Evolutionary conservation across 1,140 invertebrate species (phyloP), one percentile per base, ranked within the genome.

Genomic region (Aphelinus atriplicis): DNA sequence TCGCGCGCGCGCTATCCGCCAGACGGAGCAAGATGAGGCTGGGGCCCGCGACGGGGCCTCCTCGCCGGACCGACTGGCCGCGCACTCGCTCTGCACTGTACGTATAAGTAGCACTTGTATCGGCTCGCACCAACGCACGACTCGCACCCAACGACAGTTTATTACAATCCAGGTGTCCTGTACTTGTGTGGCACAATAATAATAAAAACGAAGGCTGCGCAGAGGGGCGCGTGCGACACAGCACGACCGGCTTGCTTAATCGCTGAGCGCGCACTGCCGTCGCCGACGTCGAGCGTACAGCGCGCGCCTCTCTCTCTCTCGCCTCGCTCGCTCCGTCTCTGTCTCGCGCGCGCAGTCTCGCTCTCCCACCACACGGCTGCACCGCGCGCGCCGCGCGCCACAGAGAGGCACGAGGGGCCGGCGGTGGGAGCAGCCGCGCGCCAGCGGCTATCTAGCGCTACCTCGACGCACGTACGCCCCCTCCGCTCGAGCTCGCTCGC

Each of bases 221-320:
- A 53, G 42, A 45, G 56, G 42, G n/a, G 45, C 61, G n/a, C 6
- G 10, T 0, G 55, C 64, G 47, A 57, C 26, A 26, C 26, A 0
- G 26, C 26, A 26, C 26, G 26, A 86, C 86, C 85, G 84, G 63
- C 75, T 82, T 81, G 81, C 80, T 83, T 85, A 86, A 87, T 87
- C 85, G 86, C 86, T 84, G 83, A 86, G 84, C 85, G 85, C 86
- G 78, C 81, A 87, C 85, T 87, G 85, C 84, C 82, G 82, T 79
- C 80, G 79, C 73, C 74, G 76, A 76, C 70, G 72, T 79, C 80
- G 26, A 26, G 26, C 26, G 26, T 26, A 26, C 78, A 78, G 77
- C 80, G 75, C 78, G 26, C 26, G 26, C 26, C 26, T 78, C 79
- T 48, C n/a, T n/a, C 46, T 46, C 46, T 0, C 10, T 45, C 65